These are phyloP conservation scores for Dasypus novemcinctus DNA, from an alignment of 2,113 vertebrate genomes.

Conservation along the genomic window DNA sequence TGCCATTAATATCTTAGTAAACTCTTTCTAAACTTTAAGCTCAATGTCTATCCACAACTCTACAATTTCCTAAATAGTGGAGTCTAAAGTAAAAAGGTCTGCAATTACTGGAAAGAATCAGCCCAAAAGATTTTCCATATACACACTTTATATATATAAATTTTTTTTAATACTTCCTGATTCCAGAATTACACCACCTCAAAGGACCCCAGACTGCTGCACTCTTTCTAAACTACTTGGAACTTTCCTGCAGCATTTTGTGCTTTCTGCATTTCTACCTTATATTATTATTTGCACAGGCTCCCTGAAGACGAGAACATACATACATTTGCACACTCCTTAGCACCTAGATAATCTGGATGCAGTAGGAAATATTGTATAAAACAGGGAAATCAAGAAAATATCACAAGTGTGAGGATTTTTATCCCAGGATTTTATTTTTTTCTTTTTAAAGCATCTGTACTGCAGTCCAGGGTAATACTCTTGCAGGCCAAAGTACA, in stretches of 20 bases:
- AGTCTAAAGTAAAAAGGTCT: background rate
- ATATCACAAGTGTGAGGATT: background rate
- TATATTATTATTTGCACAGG: background rate
- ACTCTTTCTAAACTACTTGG: background rate
- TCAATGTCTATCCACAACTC: background rate
- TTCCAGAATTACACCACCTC: background rate
- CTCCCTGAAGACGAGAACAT: background rate
- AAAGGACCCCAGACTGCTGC: background rate
- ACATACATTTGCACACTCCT: background rate
- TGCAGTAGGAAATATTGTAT: background rate
- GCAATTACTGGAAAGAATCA: background rate
- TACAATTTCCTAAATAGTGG: background rate
- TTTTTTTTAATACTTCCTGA: too few relatives aligned
- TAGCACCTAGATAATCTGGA: background rate
- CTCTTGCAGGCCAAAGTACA: background rate
- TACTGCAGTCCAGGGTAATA: background rate
- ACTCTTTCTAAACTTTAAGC: background rate
- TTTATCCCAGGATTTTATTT: background rate
- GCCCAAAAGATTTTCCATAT: background rate
- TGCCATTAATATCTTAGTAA: background rate
- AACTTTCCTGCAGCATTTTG: slow-evolving; percentile 28
- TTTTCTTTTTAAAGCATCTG: background rate
- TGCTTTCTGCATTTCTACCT: slow-evolving; percentile 20
- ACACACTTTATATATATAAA: background rate
- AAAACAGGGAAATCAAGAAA: slow-evolving; percentile 40